Evolutionary conservation across 2,888 invertebrate species (phyloP), one percentile per base, ranked within the genome.

Genomic region (Perithous albicinctus): DNA sequence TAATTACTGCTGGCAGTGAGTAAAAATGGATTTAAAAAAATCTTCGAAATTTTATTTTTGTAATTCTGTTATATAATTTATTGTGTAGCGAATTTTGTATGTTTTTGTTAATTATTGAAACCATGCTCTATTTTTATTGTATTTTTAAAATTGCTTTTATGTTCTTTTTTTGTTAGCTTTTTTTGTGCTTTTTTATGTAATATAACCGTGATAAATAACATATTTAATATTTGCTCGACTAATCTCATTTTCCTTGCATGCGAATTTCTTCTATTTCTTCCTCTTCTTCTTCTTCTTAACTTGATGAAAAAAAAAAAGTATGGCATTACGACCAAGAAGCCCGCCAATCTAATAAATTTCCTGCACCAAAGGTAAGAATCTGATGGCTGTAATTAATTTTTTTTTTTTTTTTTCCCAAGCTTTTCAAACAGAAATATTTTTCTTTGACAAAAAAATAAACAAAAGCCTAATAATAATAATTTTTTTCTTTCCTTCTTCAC

Each of bases 351-450:
- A 72, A 32, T 67, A 66, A 72, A 64, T 61, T 78, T 63, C 41
- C 80, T 64, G 29, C 86, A 38, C 75, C 29, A 2, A 84, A 90
- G 90, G 91, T 91, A 89, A 90, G 89, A 84, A 54, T n/a, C n/a
- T n/a, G n/a, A n/a, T n/a, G n/a, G n/a, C n/a, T n/a, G n/a, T n/a
- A n/a, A n/a, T 38, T 38, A 26, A 61, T 32, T 12, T 46, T 48
- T 18, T 20, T 59, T 54, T 51, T 56, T 46, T 69, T 38, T 18
- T 63, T 15, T 41, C 8, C 26, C 20, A 64, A 18, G 20, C 64
- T 23, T n/a, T n/a, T n/a, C n/a, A n/a, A n/a, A n/a, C n/a, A n/a
- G n/a, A n/a, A n/a, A n/a, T 8, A 38, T 10, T 38, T 46, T 54
- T 48, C 29, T 10, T 38, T 38, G n/a, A n/a, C n/a, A n/a, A 10